phyloP scores from a whole-genome alignment of 2,113 vertebrate genomes.

The Clarias magur region DNA sequence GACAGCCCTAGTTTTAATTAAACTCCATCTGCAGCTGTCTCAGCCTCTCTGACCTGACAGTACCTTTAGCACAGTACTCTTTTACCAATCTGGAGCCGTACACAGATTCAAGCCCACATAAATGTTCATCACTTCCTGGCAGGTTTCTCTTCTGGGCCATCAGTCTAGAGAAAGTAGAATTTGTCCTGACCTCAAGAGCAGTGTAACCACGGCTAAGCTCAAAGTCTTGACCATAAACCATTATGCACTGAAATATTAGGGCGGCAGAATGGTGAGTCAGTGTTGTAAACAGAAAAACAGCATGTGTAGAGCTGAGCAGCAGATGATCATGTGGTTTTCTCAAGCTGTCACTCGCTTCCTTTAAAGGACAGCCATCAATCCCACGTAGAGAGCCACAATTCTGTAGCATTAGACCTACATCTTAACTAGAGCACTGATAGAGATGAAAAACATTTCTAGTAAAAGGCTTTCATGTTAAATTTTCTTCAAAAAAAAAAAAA shows the following conservation, averaged over 20 bases:
- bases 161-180: background rate
- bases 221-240: background rate
- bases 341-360: background rate
- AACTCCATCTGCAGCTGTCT: no score
- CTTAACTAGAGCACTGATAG: background rate
- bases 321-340: conserved; percentile 1
- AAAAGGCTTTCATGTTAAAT: background rate
- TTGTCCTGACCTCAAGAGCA: background rate
- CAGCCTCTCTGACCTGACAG: no score
- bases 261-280: background rate
- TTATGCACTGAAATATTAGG: background rate
- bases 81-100: background rate
- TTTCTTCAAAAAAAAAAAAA: no score
- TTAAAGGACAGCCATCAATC: background rate
- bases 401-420: background rate
- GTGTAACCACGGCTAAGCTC: background rate
- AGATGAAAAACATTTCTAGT: background rate
- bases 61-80: background rate
- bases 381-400: background rate
- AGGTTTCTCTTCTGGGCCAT: background rate
- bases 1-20: no score
- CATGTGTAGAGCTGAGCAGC: conserved; percentile 13
- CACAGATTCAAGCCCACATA: background rate
- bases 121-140: background rate
- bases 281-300: conserved; percentile 19